Percentiles rank a stretch among this genome's conserved stretches.
phyloP scores from a whole-genome alignment of 2,888 invertebrate species.

The Bugula neritina region DNA sequence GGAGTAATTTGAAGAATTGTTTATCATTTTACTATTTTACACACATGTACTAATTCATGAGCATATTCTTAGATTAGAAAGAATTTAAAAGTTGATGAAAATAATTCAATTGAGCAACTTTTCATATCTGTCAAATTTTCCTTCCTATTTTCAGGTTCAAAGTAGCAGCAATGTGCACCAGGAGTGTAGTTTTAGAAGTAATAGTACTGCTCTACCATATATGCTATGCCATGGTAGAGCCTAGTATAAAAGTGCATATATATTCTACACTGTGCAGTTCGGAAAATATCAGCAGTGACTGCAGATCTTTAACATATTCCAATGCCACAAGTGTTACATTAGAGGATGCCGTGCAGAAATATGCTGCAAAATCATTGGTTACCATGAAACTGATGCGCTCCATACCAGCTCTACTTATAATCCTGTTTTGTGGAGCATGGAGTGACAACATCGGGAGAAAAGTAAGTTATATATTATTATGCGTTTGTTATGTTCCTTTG shows the following conservation, averaged over 20 bases:
- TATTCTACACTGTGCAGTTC: constrained; percentile 42
- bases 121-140: too few relatives aligned
- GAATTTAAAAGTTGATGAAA: too few relatives aligned
- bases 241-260: constrained; percentile 47
- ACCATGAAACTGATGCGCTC: constrained; percentile 48
- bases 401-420: constrained; percentile 48
- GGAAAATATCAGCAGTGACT: constrained; percentile 33
- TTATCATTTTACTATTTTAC: too few relatives aligned
- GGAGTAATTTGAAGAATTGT: too few relatives aligned
- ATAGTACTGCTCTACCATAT: constrained; percentile 52
- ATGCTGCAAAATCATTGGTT: constrained; percentile 44
- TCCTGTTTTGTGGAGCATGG: constrained; percentile 52
- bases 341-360: constrained; percentile 40
- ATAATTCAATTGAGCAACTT: too few relatives aligned
- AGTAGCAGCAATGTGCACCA: not conserved
- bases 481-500: too few relatives aligned
- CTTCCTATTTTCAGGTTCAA: too few relatives aligned
- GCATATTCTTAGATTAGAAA: too few relatives aligned
- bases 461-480: constrained; percentile 22
- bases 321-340: constrained; percentile 28
- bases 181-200: constrained; percentile 37
- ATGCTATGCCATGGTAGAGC: constrained; percentile 51
- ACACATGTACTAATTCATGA: too few relatives aligned
- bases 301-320: constrained; percentile 32
- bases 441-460: constrained; percentile 50